These are phyloP conservation scores for Bombus polaris DNA, from an alignment of 1,140 invertebrate genomes.

Conservation along the genomic window DNA sequence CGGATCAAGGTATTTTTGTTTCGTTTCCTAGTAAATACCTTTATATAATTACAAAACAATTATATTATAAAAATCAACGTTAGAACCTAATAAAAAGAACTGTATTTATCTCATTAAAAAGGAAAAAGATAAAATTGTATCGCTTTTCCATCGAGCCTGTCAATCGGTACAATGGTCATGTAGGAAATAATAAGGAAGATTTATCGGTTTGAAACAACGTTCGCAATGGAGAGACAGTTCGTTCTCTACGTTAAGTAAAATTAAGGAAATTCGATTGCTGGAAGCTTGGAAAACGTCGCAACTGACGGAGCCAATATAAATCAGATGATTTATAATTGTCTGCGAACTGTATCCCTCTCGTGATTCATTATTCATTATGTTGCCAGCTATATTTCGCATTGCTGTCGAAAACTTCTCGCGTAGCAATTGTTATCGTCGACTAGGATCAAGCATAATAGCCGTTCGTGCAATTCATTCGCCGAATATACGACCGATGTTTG, in stretches of 20 bases:
- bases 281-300: background rate
- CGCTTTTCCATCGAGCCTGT: too few species aligned
- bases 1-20: background rate
- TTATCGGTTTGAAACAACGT: background rate
- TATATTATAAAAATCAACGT: too few species aligned
- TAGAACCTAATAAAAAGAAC: too few species aligned
- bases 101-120: too few species aligned
- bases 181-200: background rate
- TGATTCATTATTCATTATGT: background rate
- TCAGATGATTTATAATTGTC: background rate
- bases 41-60: too few species aligned
- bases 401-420: background rate
- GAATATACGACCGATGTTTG: background rate
- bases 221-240: background rate
- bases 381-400: background rate
- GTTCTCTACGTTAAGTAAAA: background rate
- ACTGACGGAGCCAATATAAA: background rate
- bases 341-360: background rate
- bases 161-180: too few species aligned
- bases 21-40: background rate
- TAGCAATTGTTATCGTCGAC: background rate
- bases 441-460: background rate
- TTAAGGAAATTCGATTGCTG: background rate
- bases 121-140: too few species aligned
- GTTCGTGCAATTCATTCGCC: background rate